Evolutionary conservation across 1,140 invertebrate species (phyloP).

Genomic region (Papilio dardanus): DNA sequence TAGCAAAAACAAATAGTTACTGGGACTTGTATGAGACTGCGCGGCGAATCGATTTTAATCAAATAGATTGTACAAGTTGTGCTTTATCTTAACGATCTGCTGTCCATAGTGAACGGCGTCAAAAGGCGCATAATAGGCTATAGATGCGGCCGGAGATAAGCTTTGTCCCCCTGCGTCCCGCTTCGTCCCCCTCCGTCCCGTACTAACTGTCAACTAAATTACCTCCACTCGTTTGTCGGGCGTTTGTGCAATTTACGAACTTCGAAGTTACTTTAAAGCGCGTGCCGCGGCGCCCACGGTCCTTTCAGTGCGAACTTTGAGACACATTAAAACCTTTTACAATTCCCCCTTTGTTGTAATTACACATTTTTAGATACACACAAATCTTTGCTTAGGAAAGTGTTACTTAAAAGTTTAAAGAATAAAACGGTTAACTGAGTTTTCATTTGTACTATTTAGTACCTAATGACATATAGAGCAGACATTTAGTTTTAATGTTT

Average conservation of each 20-base stretch:
- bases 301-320: conserved; percentile 22
- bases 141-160: conserved; percentile 74
- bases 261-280: conserved; percentile 52
- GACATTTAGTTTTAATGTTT: not conserved
- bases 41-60: conserved; percentile 35
- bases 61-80: conserved; percentile 41
- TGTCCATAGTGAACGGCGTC: conserved; percentile 70
- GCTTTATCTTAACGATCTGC: conserved; percentile 69
- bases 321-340: conserved; percentile 25
- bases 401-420: not conserved
- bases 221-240: conserved; percentile 63
- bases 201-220: conserved; percentile 75
- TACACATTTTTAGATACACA: conserved; percentile 10
- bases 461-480: too few relatives aligned
- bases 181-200: conserved; percentile 42
- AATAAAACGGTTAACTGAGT: too few relatives aligned
- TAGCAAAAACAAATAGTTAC: not conserved
- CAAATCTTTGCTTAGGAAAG: not conserved
- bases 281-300: conserved; percentile 16
- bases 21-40: not conserved
- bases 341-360: conserved; percentile 4
- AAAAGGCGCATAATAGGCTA: conserved; percentile 76
- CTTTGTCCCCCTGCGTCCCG: conserved; percentile 54
- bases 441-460: too few relatives aligned
- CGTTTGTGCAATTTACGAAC: conserved; percentile 71